Percentiles rank a stretch among this genome's conserved stretches.
Evolutionary conservation across 92 coral and sea anemone genomes (phyloP).

Genomic region (Isaurus tuberculatus): DNA sequence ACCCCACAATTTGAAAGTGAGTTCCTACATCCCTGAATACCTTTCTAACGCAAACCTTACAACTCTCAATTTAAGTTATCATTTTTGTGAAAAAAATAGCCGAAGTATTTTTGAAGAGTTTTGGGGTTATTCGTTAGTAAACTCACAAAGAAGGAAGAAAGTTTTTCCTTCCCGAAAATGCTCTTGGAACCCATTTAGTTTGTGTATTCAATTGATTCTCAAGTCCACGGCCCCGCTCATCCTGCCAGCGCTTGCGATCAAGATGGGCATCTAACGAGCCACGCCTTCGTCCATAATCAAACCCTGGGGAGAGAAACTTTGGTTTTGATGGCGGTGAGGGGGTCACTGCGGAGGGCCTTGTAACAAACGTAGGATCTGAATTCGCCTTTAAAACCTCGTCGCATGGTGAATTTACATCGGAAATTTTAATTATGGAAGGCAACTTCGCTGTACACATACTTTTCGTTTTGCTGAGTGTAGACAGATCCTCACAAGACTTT

Average conservation of each 20-base stretch:
- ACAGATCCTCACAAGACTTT: slow-evolving; percentile 77
- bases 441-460: slow-evolving; percentile 45
- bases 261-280: slow-evolving; percentile 72
- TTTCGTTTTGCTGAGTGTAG: slow-evolving; percentile 50
- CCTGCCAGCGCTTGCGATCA: slow-evolving; percentile 58
- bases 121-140: too few relatives aligned
- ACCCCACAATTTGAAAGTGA: too few relatives aligned
- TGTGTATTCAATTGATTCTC: slow-evolving; percentile 57
- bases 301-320: slow-evolving; percentile 59
- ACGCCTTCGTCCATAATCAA: slow-evolving; percentile 77
- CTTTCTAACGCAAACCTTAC: too few relatives aligned
- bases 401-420: slow-evolving; percentile 12
- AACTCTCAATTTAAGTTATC: too few relatives aligned
- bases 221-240: slow-evolving; percentile 16
- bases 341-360: slow-evolving; percentile 49
- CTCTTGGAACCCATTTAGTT: slow-evolving; percentile 86
- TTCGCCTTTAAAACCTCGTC: slow-evolving; percentile 21
- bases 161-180: slow-evolving; percentile 47
- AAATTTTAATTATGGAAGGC: slow-evolving; percentile 53
- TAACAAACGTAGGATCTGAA: slow-evolving; percentile 69
- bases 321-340: slow-evolving; percentile 63
- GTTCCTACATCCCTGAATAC: too few relatives aligned
- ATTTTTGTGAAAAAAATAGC: too few relatives aligned
- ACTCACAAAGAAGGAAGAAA: slow-evolving; percentile 55
- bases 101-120: too few relatives aligned